Evolutionary conservation across 2,113 vertebrate species (phyloP).

Genomic region (Dryoscopus gambensis): DNA sequence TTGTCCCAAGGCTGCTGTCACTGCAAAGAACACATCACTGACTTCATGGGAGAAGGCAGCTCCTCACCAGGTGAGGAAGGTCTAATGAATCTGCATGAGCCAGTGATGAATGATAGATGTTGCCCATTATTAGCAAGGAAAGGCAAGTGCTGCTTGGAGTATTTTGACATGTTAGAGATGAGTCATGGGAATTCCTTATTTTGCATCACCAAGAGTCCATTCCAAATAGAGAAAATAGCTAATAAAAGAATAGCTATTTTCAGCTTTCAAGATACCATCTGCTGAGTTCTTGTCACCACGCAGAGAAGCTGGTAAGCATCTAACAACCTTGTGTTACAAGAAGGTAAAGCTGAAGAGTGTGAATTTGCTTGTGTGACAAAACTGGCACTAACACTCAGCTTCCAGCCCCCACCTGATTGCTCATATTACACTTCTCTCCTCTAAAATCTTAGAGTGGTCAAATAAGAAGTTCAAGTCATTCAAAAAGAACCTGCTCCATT

Average conservation of each 20-base stretch:
- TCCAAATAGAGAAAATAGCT: not conserved
- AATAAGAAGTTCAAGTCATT: conserved; percentile 9
- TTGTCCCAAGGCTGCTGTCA: not conserved
- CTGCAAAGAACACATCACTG: accelerated
- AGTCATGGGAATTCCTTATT: not conserved
- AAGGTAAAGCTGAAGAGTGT: not conserved
- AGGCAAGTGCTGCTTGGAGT: not conserved
- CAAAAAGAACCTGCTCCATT: not conserved
- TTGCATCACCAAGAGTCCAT: not conserved
- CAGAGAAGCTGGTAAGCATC: not conserved
- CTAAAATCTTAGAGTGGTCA: not conserved
- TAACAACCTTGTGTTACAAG: not conserved
- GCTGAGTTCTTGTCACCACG: not conserved
- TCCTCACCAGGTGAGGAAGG: not conserved
- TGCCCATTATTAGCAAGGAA: not conserved
- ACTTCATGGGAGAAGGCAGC: not conserved
- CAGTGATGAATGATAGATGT: not conserved
- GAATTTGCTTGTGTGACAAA: not conserved
- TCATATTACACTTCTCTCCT: not conserved
- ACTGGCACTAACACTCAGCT: not conserved
- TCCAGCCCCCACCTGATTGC: not conserved
- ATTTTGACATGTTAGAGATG: not conserved
- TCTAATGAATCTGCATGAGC: not conserved
- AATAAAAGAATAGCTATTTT: not conserved
- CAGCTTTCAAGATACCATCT: not conserved